Evolutionary conservation across 1,140 invertebrate species (phyloP).

Genomic region (Drosophila nikananu): DNA sequence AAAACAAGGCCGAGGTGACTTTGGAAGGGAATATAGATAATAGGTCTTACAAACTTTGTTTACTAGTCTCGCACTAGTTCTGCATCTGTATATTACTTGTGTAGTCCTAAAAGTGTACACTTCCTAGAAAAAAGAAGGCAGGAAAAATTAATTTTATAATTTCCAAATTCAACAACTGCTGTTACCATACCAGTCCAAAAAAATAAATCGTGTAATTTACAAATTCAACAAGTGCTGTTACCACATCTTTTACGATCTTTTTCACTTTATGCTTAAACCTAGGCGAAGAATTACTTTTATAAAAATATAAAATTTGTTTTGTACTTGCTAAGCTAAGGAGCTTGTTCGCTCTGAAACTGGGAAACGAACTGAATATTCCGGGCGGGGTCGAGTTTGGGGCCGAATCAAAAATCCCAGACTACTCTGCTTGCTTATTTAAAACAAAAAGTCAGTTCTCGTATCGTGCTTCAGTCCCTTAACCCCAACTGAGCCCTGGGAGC

Average conservation of each 20-base stretch:
- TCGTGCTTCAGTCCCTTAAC: neutral
- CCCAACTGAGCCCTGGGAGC: constrained; percentile 3
- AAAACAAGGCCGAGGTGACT: no score
- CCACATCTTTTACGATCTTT: no score
- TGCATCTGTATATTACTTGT: neutral
- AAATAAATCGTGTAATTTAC: no score
- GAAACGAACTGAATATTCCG: neutral
- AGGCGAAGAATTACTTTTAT: neutral
- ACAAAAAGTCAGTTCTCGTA: neutral
- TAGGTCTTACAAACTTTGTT: neutral
- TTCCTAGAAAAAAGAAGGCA: neutral
- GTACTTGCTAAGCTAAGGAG: neutral
- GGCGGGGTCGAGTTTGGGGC: no score
- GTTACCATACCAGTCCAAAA: no score
- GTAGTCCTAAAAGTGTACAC: neutral
- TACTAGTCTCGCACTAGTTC: neutral
- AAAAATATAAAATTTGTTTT: neutral
- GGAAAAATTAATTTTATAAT: no score
- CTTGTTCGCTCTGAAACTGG: neutral
- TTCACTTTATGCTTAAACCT: constrained; percentile 3
- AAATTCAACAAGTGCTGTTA: neutral
- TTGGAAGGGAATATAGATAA: neutral
- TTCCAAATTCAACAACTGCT: neutral
- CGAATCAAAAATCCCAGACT: neutral
- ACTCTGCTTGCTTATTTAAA: constrained; percentile 13